A percentile compares a stretch with the other conserved stretches of the same genome.
Conservation (phyloP, 64 coral and sea anemone species). For the Catalaphyllia jardinei region DNA sequence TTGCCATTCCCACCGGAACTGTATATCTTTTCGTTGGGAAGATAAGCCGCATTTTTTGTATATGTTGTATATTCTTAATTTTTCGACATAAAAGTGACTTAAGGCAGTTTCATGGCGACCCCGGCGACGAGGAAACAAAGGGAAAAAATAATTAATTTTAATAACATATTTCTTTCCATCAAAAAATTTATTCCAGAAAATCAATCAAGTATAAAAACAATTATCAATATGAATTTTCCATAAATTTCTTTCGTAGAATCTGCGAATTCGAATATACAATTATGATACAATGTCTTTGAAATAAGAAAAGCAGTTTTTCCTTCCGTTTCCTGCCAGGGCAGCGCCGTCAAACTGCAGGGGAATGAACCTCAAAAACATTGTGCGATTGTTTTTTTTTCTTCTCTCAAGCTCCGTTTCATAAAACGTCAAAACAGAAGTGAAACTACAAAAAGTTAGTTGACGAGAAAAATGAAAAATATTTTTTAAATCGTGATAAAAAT, state of each 20-base stretch:
- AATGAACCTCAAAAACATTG: neutral
- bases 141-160: neutral
- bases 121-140: neutral
- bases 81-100: neutral
- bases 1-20: neutral
- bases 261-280: neutral
- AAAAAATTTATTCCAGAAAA: neutral
- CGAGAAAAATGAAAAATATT: neutral
- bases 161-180: neutral
- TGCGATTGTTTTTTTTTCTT: neutral
- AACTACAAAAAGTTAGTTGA: neutral
- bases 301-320: neutral
- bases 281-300: neutral
- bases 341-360: neutral
- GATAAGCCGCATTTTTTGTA: neutral
- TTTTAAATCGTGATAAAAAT: neutral
- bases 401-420: neutral
- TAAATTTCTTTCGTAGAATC: neutral
- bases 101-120: neutral
- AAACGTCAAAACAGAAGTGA: neutral
- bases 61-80: neutral
- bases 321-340: neutral
- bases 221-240: neutral
- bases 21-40: slow-evolving; percentile 3
- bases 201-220: neutral